phyloP scores from a whole-genome alignment of 1,140 invertebrate genomes.

The Euschistus heros region DNA sequence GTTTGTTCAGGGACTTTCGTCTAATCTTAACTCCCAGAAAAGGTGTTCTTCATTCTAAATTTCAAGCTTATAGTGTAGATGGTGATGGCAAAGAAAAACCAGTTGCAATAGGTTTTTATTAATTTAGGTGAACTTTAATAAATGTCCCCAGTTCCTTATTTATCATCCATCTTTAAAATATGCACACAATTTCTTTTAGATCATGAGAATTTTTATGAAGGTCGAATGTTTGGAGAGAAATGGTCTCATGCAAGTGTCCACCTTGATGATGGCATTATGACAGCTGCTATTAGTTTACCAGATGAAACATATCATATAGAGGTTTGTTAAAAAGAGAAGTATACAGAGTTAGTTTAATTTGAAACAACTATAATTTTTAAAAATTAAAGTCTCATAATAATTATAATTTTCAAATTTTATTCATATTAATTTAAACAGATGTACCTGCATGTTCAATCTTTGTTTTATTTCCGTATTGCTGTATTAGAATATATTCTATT shows the following conservation, averaged over 20 bases:
- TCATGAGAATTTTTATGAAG: slow-evolving; percentile 75
- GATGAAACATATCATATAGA: slow-evolving; percentile 85
- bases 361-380: no score
- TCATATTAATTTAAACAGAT: no score
- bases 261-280: slow-evolving; percentile 75
- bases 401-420: no score
- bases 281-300: slow-evolving; percentile 68
- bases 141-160: no score
- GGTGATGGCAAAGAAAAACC: slow-evolving; percentile 72
- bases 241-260: slow-evolving; percentile 74
- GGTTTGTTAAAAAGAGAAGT: no score
- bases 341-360: no score
- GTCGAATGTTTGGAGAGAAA: slow-evolving; percentile 75
- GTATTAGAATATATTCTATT: no score
- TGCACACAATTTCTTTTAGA: slow-evolving; percentile 39
- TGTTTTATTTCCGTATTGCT: no score
- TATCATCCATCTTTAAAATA: background rate
- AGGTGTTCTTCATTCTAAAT: slow-evolving; percentile 76
- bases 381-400: no score
- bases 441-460: no score
- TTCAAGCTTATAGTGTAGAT: slow-evolving; percentile 76
- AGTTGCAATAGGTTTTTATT: slow-evolving; percentile 59
- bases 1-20: slow-evolving; percentile 56
- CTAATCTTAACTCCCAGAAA: slow-evolving; percentile 73
- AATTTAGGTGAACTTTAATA: background rate